Conservation (phyloP, 1,140 invertebrate species). For the Nasonia giraulti region DNA sequence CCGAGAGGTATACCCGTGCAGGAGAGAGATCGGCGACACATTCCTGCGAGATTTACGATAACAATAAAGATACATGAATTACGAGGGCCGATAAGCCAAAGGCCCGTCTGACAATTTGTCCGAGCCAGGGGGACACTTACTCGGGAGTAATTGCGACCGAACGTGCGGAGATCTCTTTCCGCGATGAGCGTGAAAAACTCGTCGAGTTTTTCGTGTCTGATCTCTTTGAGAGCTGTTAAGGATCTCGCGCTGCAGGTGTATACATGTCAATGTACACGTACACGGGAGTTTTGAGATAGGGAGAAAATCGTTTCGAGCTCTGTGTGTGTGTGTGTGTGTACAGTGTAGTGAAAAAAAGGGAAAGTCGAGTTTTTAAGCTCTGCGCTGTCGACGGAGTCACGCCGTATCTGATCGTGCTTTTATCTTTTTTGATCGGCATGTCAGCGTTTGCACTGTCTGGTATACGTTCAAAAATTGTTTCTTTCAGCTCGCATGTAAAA, state of each 20-base stretch:
- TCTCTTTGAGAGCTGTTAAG: no score
- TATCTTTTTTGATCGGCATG: no score
- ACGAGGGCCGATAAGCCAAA: constrained; percentile 25
- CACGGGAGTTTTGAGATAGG: no score
- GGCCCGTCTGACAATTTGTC: constrained; percentile 9
- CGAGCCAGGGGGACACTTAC: not conserved
- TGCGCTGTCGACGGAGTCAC: no score
- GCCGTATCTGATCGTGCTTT: no score
- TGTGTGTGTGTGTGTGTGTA: no score
- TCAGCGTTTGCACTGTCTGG: not conserved
- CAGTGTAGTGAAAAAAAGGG: no score
- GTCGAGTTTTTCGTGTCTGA: no score
- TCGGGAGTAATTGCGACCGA: constrained; percentile 5
- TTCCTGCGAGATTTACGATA: constrained; percentile 46
- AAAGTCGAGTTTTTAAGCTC: no score
- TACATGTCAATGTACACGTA: not conserved
- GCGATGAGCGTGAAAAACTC: not conserved
- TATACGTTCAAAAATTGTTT: not conserved
- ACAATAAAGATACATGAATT: constrained; percentile 42
- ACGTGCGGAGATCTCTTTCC: not conserved
- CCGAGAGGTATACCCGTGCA: not conserved
- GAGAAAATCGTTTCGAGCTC: no score
- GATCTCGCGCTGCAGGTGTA: not conserved
- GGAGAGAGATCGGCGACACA: constrained; percentile 13
- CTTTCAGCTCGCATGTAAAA: not conserved